phyloP scores from a whole-genome alignment of 1,140 invertebrate genomes.

The Trichogramma pretiosum region DNA sequence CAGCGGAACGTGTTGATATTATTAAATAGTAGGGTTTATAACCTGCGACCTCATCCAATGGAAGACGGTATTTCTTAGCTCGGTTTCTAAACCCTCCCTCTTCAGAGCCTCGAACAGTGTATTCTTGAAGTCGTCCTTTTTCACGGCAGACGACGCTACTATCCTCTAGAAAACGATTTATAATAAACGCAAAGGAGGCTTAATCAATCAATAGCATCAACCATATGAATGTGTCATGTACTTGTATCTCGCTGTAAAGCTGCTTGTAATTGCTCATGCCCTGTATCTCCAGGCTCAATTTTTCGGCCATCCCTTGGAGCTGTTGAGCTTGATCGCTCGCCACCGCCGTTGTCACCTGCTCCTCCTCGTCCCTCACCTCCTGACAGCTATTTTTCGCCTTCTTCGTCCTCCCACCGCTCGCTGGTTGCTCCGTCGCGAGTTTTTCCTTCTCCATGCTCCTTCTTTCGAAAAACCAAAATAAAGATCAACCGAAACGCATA shows the following conservation, averaged over 20 bases:
- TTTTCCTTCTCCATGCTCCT: too few relatives aligned
- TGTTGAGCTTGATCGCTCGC: slow-evolving; percentile 39
- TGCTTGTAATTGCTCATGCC: slow-evolving; percentile 54
- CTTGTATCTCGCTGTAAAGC: slow-evolving; percentile 57
- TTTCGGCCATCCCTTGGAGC: slow-evolving; percentile 54
- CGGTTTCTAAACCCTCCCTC: slow-evolving; percentile 65
- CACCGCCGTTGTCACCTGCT: slow-evolving; percentile 7
- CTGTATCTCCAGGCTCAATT: slow-evolving; percentile 54
- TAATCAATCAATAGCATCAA: not conserved
- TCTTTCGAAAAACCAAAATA: too few relatives aligned
- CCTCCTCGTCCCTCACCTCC: too few relatives aligned
- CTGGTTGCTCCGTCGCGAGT: too few relatives aligned
- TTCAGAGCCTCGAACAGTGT: slow-evolving; percentile 65
- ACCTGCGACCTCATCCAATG: slow-evolving; percentile 64
- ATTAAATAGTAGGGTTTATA: not conserved
- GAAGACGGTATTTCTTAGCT: slow-evolving; percentile 73
- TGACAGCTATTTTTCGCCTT: too few relatives aligned
- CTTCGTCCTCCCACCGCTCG: too few relatives aligned
- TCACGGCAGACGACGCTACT: slow-evolving; percentile 61
- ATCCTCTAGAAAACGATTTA: slow-evolving; percentile 50
- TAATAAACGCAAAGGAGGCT: not conserved
- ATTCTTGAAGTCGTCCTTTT: slow-evolving; percentile 66
- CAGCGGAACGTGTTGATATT: not conserved
- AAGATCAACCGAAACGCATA: too few relatives aligned
- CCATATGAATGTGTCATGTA: slow-evolving; percentile 22